Percentiles rank a stretch among this genome's conserved stretches.
Evolutionary conservation across 2,797 vertebrate species (phyloP).

Genomic region (Microctenopoma stevenorrisi): DNA sequence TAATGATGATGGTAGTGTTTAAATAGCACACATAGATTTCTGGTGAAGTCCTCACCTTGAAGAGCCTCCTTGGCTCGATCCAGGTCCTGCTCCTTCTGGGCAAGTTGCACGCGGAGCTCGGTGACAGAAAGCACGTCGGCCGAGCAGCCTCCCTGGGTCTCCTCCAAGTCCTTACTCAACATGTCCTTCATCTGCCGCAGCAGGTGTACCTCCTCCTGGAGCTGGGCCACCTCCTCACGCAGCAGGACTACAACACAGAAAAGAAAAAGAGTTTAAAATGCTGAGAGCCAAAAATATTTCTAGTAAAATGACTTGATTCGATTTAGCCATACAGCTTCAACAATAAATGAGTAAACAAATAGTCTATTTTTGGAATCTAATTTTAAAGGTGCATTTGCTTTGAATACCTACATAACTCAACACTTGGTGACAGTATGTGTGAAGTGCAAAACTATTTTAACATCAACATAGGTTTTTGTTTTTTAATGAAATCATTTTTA

Average conservation of each 20-base stretch:
- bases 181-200: conserved; percentile 98
- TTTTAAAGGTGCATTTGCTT: conserved; percentile 10
- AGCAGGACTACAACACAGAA: conserved; percentile 85
- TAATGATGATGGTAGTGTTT: conserved; percentile 20
- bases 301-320: background rate
- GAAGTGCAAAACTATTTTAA: conserved; percentile 48
- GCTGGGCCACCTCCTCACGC: conserved; percentile 94
- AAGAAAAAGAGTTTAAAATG: conserved; percentile 15
- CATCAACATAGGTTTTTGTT: conserved; percentile 33
- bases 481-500: conserved; percentile 44
- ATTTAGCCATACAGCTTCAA: background rate
- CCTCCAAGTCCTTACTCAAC: conserved; percentile 95
- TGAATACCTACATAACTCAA: conserved; percentile 8
- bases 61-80: conserved; percentile 95
- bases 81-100: conserved; percentile 95
- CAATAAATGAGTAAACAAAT: conserved; percentile 6
- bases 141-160: conserved; percentile 89
- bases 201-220: conserved; percentile 96
- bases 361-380: conserved; percentile 3
- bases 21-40: conserved; percentile 9
- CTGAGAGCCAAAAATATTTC: background rate
- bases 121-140: conserved; percentile 93
- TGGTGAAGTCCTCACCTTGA: conserved; percentile 86
- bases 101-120: conserved; percentile 95
- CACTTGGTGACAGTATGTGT: conserved; percentile 5